phyloP scores from a whole-genome alignment of 2,113 vertebrate species.

The Casuarius casuarius region DNA sequence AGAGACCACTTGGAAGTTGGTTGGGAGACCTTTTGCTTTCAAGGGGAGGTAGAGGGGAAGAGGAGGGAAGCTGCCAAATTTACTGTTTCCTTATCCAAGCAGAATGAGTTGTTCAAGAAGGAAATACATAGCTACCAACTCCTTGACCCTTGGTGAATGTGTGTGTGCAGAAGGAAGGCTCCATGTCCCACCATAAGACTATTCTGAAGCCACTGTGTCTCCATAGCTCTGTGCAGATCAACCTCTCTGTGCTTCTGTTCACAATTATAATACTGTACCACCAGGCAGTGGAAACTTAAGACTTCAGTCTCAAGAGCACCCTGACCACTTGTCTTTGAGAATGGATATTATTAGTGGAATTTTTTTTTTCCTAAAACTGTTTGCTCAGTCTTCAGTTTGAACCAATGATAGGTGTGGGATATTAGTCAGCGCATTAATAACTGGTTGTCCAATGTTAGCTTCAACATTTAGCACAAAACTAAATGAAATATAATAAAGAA shows the following conservation, averaged over 20 bases:
- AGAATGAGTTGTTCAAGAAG: not conserved
- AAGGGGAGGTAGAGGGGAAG: not conserved
- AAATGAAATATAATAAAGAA: not conserved
- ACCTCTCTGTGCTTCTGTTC: not conserved
- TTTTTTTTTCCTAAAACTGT: not conserved
- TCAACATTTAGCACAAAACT: not conserved
- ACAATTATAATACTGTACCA: not conserved
- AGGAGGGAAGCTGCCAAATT: not conserved
- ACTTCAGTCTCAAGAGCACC: not conserved
- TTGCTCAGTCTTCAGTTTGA: not conserved
- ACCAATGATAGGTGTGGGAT: not conserved
- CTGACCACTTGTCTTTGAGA: not conserved
- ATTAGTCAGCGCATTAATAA: not conserved
- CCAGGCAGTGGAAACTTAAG: not conserved
- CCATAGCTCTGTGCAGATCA: not conserved
- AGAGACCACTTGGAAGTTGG: not conserved
- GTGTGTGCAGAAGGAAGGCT: not conserved
- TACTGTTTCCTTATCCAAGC: not conserved
- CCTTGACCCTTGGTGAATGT: not conserved
- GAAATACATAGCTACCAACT: not conserved
- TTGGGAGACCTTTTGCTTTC: not conserved
- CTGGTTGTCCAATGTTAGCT: not conserved
- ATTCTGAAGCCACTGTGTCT: not conserved
- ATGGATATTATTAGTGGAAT: not conserved
- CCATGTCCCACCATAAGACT: rapidly evolving